Conservation (phyloP, 2,888 invertebrate species). For the Belgica antarctica region DNA sequence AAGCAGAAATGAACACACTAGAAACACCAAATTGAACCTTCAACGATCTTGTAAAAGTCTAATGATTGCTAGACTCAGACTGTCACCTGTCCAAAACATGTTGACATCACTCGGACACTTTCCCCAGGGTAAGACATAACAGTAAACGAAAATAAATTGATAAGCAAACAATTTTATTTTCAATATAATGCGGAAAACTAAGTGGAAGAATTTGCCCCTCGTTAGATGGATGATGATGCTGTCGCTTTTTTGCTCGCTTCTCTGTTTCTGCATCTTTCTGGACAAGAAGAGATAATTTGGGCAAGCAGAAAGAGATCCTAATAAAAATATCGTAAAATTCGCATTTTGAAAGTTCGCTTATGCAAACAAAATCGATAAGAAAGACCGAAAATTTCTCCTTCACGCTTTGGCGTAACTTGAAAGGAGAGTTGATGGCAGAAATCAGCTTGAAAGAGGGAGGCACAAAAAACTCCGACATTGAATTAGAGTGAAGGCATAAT, state of each 20-base stretch:
- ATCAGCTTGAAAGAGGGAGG: neutral
- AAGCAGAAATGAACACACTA: too few species aligned
- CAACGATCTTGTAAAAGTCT: too few species aligned
- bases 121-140: too few species aligned
- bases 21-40: too few species aligned
- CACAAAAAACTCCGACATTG: slow-evolving; percentile 1
- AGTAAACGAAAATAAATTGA: slow-evolving; percentile 23
- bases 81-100: too few species aligned
- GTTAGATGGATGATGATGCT: neutral
- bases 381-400: slow-evolving; percentile 5
- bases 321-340: slow-evolving; percentile 38
- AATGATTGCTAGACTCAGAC: too few species aligned
- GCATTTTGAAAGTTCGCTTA: slow-evolving; percentile 21
- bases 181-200: neutral
- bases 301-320: slow-evolving; percentile 7
- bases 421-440: too few species aligned
- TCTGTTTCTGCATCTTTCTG: too few species aligned
- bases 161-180: slow-evolving; percentile 31
- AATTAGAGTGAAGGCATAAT: slow-evolving; percentile 19
- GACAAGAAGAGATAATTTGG: slow-evolving; percentile 9
- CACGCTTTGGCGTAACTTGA: neutral
- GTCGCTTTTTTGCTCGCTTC: too few species aligned
- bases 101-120: too few species aligned
- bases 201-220: neutral
- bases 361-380: slow-evolving; percentile 36